Percentiles rank a stretch among this genome's conserved stretches.
These are phyloP conservation scores for Mythimna albipuncta DNA, from an alignment of 2,888 invertebrate species.

Conservation along the genomic window DNA sequence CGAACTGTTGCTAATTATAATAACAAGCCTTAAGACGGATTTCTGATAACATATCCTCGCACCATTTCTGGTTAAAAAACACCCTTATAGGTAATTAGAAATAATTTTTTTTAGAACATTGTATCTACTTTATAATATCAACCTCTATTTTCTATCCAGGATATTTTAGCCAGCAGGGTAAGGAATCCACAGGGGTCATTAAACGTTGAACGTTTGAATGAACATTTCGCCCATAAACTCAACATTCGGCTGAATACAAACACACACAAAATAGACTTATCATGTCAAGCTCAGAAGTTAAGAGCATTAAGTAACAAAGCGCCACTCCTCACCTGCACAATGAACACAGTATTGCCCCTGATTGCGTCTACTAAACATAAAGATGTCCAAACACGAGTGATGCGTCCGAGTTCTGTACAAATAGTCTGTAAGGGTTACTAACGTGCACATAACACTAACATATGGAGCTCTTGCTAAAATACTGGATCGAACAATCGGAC, in stretches of 20 bases:
- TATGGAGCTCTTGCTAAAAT: conserved; percentile 17
- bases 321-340: background rate
- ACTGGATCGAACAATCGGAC: background rate
- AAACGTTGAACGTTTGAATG: background rate
- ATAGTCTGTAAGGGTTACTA: conserved; percentile 20
- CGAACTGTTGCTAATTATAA: too few relatives aligned
- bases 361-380: conserved; percentile 24
- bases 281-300: background rate
- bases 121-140: background rate
- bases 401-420: background rate
- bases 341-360: background rate
- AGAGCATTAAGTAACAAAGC: background rate
- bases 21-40: background rate
- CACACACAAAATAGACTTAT: too few relatives aligned
- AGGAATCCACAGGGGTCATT: background rate
- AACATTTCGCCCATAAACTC: too few relatives aligned
- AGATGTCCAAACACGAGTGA: conserved; percentile 20
- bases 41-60: background rate
- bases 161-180: background rate
- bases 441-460: conserved; percentile 36
- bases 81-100: too few relatives aligned
- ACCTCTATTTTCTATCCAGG: background rate
- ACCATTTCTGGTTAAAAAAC: too few relatives aligned
- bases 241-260: too few relatives aligned
- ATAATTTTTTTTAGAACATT: background rate